Conservation (phyloP, 1,140 invertebrate genomes). For the Drosophila sucinea region DNA sequence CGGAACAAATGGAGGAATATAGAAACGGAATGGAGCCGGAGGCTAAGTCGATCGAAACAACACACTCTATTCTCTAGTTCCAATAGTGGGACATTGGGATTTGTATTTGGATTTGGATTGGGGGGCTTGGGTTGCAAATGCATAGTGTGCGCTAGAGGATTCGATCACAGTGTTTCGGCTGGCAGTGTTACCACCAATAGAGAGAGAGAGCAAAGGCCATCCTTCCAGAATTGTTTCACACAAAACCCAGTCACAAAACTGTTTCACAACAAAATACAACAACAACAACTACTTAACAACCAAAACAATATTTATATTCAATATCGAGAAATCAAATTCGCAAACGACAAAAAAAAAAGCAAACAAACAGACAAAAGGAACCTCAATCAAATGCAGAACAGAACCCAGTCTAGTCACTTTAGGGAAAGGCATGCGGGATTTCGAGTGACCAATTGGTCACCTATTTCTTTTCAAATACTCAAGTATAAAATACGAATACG, state of each 20-base stretch:
- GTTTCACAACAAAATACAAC: neutral
- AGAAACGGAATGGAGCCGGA: neutral
- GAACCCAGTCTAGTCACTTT: constrained; percentile 82
- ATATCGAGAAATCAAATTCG: constrained; percentile 15
- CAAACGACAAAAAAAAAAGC: neutral
- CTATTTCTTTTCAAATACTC: constrained; percentile 66
- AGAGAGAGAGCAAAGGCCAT: constrained; percentile 18
- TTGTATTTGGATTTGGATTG: constrained; percentile 43
- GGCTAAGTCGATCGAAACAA: constrained; percentile 30
- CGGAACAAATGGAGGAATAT: constrained; percentile 8
- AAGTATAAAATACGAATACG: constrained; percentile 79
- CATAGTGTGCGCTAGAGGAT: constrained; percentile 39
- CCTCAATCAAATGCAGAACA: constrained; percentile 55
- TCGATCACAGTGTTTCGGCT: constrained; percentile 74
- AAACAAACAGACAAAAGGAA: constrained; percentile 37
- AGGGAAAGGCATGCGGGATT: constrained; percentile 41
- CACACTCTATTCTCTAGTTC: constrained; percentile 69
- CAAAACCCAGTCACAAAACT: constrained; percentile 16
- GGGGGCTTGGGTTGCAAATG: constrained; percentile 15
- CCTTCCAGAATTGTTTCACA: constrained; percentile 18
- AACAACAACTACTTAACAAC: constrained; percentile 10
- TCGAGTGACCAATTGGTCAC: neutral
- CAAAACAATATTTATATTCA: constrained; percentile 7
- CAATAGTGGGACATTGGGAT: neutral
- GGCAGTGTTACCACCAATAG: constrained; percentile 10